These are phyloP conservation scores for Alviniconcha strummeri DNA, from an alignment of 2,888 invertebrate species.

Conservation along the genomic window DNA sequence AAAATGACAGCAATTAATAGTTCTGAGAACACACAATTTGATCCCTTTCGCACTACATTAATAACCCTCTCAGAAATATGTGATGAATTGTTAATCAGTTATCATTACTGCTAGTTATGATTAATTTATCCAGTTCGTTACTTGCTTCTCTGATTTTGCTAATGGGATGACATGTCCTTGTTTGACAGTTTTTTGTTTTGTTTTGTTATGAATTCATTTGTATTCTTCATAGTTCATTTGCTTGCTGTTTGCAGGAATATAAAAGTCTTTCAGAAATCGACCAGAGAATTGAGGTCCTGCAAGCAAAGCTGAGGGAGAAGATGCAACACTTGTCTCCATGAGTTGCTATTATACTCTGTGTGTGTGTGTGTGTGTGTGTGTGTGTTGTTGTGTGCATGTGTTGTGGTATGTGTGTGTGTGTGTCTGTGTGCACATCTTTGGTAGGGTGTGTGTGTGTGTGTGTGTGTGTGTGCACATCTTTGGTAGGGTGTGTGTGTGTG, in stretches of 20 bases:
- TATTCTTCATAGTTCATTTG: no score
- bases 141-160: no score
- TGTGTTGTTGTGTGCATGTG: neutral
- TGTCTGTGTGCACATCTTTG: neutral
- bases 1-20: no score
- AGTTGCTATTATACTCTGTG: neutral
- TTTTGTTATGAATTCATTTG: no score
- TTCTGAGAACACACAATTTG: no score
- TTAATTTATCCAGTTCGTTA: no score
- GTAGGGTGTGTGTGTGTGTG: neutral
- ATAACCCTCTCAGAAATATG: no score
- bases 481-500: neutral
- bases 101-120: no score
- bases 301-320: constrained; percentile 8
- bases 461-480: neutral
- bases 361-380: neutral
- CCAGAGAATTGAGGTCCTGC: constrained; percentile 32
- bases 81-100: no score
- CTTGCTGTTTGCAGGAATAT: constrained; percentile 22
- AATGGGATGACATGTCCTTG: no score
- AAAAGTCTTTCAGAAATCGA: constrained; percentile 34
- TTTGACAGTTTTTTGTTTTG: no score
- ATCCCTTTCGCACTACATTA: no score
- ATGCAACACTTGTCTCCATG: neutral
- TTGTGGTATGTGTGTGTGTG: neutral